phyloP scores from a whole-genome alignment of 2,888 invertebrate genomes.

The Andrena bucephala region DNA sequence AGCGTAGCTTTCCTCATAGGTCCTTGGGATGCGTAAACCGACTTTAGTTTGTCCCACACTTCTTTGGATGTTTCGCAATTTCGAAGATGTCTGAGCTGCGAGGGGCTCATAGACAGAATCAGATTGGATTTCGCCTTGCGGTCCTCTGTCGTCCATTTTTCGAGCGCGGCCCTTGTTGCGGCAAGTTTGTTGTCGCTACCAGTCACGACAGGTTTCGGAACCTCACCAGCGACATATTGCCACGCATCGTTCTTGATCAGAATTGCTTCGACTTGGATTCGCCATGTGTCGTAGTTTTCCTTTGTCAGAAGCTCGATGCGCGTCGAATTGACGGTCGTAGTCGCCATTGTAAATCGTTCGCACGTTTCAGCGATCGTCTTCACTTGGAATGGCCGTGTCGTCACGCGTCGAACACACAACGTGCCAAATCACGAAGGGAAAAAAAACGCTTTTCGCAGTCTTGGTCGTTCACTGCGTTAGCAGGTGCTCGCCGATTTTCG shows the following conservation, averaged over 20 bases:
- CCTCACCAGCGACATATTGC: slow-evolving; percentile 5
- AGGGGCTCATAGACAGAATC: neutral
- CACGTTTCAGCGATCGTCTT: no score
- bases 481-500: neutral
- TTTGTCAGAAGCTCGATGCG: neutral
- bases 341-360: no score
- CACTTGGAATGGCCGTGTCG: no score
- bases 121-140: slow-evolving; percentile 12
- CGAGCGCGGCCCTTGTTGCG: neutral
- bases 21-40: slow-evolving; percentile 9
- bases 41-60: slow-evolving; percentile 8
- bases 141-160: slow-evolving; percentile 2
- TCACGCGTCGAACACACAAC: no score
- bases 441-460: no score
- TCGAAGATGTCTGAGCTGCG: neutral
- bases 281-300: slow-evolving; percentile 20
- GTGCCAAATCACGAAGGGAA: no score
- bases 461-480: no score
- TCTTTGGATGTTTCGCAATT: neutral
- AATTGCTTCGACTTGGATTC: slow-evolving; percentile 7
- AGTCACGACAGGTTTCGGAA: neutral
- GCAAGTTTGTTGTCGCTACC: neutral
- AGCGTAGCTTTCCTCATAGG: slow-evolving; percentile 6
- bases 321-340: neutral
- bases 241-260: slow-evolving; percentile 5